Evolutionary conservation across 1,140 invertebrate species (phyloP), one percentile per base, ranked within the genome.

Genomic region (Eulimnadia texana): DNA sequence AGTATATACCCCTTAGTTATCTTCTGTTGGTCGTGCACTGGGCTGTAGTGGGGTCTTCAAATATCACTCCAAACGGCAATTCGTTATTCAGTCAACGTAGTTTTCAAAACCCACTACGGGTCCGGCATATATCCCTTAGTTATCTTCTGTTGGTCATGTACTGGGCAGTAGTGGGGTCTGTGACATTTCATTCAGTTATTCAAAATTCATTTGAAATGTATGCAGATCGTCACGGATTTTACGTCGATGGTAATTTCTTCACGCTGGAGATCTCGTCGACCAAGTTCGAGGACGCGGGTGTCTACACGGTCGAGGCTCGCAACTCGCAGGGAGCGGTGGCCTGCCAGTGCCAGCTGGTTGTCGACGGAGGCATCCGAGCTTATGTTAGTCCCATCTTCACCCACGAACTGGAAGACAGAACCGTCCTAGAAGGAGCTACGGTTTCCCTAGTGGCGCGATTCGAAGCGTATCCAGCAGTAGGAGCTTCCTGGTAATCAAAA

Each of bases 291-390:
- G 91, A 96, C 71, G 83, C 85, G 10, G 93, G 90, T 20, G 76
- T 77, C 49, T 96, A 95, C 71, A 84, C 81, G 42, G 86, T 82
- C 13, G 80, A 79, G 59, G 92, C 91, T 1, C 79, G 79, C 53
- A 96, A 95, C 71, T 73, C 77, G n/a, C 78, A 84, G 56, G 93
- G 92, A 6, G 84, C 85, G 0, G 83, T 92, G 10, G 85, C 85
- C 54, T 93, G 90, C 58, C 79, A 79, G 27, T 89, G 86, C 67
- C 78, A 78, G 55, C 77, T 96, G 24, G 82, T 85, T 1, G 90
- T 95, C 0, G 89, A 91, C 72, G 86, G 87, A 68, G 87, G 86
- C 42, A 86, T 90, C 56, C 77, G 84, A 23, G 85, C 84, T 1
- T 89, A 89, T 70, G 79, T 88, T 23, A 79, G 84, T 0, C 87